phyloP scores from a whole-genome alignment of 2,888 invertebrate species.

The Sepiola atlantica region DNA sequence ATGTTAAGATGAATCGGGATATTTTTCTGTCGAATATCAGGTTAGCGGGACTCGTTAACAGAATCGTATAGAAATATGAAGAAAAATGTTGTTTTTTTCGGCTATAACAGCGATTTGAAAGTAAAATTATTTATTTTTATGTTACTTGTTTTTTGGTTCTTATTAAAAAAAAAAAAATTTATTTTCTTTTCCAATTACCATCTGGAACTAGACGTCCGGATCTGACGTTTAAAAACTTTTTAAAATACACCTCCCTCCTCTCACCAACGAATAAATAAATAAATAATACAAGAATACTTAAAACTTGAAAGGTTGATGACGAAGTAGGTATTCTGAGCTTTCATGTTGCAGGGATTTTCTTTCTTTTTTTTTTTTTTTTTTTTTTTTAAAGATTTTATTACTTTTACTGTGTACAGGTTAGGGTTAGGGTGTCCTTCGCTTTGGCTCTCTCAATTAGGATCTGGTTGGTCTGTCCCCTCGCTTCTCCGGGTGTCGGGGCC shows the following conservation, averaged over 20 bases:
- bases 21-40: not conserved
- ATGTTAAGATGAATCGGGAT: not conserved
- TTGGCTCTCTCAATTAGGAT: not conserved
- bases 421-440: not conserved
- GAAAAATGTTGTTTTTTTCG: not conserved
- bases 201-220: not conserved
- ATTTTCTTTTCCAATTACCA: not conserved
- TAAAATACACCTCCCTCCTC: too few relatives aligned
- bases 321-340: not conserved
- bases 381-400: not conserved
- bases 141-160: not conserved
- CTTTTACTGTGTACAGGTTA: too few relatives aligned
- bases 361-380: not conserved
- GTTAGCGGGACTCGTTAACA: not conserved
- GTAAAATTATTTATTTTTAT: not conserved
- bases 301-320: conserved; percentile 2
- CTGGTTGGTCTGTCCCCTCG: not conserved
- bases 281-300: not conserved
- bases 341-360: not conserved
- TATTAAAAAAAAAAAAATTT: too few relatives aligned
- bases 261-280: not conserved
- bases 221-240: not conserved
- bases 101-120: not conserved
- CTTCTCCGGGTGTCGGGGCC: not conserved
- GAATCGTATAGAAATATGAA: not conserved